Evolutionary conservation across 2,888 invertebrate species (phyloP).

Genomic region (Hipparchia semele): DNA sequence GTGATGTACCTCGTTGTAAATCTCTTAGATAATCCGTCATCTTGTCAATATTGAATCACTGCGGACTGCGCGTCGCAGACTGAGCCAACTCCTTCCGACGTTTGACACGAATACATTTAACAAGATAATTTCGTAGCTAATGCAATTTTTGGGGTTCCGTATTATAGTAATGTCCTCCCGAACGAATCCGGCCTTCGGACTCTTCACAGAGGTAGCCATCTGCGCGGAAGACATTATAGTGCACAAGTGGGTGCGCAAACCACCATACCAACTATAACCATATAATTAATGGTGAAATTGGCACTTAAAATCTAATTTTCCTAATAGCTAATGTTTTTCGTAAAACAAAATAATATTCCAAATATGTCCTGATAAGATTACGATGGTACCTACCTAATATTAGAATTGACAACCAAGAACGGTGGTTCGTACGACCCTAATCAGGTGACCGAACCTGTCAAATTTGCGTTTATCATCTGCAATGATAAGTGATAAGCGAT

Average conservation of each 20-base stretch:
- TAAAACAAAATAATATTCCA: not conserved
- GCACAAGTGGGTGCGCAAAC: no score
- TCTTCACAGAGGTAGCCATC: no score
- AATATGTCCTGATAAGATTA: constrained; percentile 48
- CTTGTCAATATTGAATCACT: constrained; percentile 31
- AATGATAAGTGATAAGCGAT: constrained; percentile 36
- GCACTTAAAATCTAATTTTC: no score
- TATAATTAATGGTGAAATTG: no score
- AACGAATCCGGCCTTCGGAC: no score
- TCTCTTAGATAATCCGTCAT: constrained; percentile 35
- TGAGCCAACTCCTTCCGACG: not conserved
- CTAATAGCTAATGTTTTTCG: no score
- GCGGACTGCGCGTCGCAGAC: not conserved
- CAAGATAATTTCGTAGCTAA: not conserved
- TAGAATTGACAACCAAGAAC: constrained; percentile 41
- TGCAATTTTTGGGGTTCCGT: not conserved
- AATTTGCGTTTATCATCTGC: constrained; percentile 43
- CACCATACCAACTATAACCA: no score
- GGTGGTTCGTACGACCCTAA: constrained; percentile 28
- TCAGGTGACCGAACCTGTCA: constrained; percentile 41
- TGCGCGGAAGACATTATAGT: no score
- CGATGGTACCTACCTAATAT: constrained; percentile 38
- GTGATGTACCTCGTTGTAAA: constrained; percentile 37
- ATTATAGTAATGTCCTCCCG: no score
- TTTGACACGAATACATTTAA: not conserved